Base-by-base conservation (phyloP, 2,113 vertebrate genomes). In the Mesocricetus auratus region DNA sequence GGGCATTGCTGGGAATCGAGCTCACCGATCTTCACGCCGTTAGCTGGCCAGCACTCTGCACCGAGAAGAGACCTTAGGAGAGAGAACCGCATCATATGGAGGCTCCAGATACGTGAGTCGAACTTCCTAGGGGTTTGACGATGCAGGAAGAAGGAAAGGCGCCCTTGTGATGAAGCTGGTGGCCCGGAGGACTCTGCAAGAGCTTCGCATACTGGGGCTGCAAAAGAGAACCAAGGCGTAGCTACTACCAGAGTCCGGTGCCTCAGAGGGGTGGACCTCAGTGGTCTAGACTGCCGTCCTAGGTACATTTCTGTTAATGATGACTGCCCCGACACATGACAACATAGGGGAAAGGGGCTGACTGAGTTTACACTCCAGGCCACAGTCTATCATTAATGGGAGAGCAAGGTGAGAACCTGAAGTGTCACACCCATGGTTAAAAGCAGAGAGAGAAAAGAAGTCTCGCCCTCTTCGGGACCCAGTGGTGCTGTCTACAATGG, bases 151-250 rank as follows among this genome's bases (percentile, higher is more conserved):
- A 79, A 56, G 47, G 45, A 77, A 79, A 19, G 33, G 33, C 50
- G 21, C 77, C 0, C n/a, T n/a, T n/a, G 4, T 56, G 47, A 79
- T 56, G 4, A 36, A 56, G 21, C 77, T 10, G 15, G 29, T 17
- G 1, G 75, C 0, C 19, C 53, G 45, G 3, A 29, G 31, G 3
- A 17, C 15, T 19, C 75, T 79, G 2, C 0, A 24, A 45, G 45
- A 31, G 26, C 75, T 17, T 6, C 0, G 0, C 19, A 10, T 36
- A 33, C 47, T 11, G 3, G 17, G 11, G 64, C 66, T 22, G 0
- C 50, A 58, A 19, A 36, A n/a, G 24, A 47, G 6, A 75, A 47
- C 21, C 39, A 7, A 45, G 69, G 21, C 0, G 2, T 4, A 0
- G 22, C 15, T 22, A 33, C 36, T 10, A 81, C 33, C 50, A 56